Conservation (phyloP, 2,113 vertebrate genomes). For the Tyrannus savana region DNA sequence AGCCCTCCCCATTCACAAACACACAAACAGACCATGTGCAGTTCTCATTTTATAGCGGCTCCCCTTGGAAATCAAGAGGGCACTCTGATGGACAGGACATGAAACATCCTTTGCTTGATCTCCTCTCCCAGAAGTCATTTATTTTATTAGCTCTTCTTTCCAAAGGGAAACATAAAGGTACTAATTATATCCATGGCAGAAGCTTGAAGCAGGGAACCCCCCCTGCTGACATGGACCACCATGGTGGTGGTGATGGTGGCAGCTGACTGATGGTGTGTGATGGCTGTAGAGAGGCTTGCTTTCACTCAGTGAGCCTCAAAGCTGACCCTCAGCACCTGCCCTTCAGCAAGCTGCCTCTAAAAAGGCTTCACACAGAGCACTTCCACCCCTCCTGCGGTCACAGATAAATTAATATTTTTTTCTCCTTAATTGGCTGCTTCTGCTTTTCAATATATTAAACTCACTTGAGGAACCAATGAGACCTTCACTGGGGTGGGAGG, state of each 20-base stretch:
- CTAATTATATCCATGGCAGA: background rate
- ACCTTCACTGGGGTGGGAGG: background rate
- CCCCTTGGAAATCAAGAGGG: background rate
- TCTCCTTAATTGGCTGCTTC: background rate
- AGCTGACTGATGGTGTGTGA: background rate
- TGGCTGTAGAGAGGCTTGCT: background rate
- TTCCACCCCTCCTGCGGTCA: background rate
- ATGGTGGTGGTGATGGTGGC: background rate
- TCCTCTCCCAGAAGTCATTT: background rate
- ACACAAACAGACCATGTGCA: background rate
- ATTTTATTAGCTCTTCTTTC: background rate
- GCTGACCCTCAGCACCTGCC: background rate
- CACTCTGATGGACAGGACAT: background rate
- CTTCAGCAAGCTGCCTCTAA: background rate
- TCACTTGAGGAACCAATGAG: background rate
- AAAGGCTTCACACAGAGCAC: background rate
- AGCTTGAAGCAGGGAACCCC: background rate
- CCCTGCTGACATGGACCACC: background rate
- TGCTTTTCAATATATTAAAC: background rate
- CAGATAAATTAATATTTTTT: background rate
- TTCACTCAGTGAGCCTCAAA: background rate
- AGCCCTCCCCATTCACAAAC: background rate
- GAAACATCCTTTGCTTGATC: background rate
- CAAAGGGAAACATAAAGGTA: background rate
- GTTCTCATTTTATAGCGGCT: background rate